Conservation (phyloP, 2,797 vertebrate species). For the Triplophysa bombifrons region DNA sequence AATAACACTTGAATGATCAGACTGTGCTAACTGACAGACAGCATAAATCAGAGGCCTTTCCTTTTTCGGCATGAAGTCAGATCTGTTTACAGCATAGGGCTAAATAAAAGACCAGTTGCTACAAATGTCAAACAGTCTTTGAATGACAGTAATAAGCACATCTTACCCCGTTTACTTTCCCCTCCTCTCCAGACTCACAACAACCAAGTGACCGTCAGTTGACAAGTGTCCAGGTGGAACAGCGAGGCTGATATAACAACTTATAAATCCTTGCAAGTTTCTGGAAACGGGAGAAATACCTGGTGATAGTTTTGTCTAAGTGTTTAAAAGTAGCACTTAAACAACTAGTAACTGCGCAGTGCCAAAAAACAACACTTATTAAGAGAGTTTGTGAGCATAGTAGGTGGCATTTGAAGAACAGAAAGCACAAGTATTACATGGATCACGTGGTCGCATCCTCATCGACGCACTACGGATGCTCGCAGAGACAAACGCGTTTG, state of each 20-base stretch:
- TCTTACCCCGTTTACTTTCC: conserved; percentile 46
- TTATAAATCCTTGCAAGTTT: conserved; percentile 35
- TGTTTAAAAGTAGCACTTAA: not conserved
- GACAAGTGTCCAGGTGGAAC: conserved; percentile 38
- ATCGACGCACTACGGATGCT: conserved; percentile 73
- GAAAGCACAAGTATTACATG: conserved; percentile 55
- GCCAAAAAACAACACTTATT: not conserved
- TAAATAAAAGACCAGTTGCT: not conserved
- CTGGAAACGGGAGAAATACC: not conserved
- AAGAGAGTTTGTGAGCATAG: conserved; percentile 30
- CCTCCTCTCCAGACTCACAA: conserved; percentile 45
- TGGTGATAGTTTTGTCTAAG: not conserved
- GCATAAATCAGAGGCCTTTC: conserved; percentile 27
- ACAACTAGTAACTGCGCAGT: not conserved
- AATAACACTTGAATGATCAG: not conserved
- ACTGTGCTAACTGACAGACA: conserved; percentile 21
- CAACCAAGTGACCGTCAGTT: conserved; percentile 37
- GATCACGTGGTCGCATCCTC: conserved; percentile 59
- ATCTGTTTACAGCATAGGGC: not conserved
- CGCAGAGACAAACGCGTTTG: conserved; percentile 2
- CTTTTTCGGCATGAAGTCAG: not conserved
- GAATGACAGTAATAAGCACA: not conserved
- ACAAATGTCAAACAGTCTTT: not conserved
- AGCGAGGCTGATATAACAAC: conserved; percentile 15
- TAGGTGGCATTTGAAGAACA: conserved; percentile 53